Conservation (phyloP, 1,140 invertebrate species). For the Cherax quadricarinatus region DNA sequence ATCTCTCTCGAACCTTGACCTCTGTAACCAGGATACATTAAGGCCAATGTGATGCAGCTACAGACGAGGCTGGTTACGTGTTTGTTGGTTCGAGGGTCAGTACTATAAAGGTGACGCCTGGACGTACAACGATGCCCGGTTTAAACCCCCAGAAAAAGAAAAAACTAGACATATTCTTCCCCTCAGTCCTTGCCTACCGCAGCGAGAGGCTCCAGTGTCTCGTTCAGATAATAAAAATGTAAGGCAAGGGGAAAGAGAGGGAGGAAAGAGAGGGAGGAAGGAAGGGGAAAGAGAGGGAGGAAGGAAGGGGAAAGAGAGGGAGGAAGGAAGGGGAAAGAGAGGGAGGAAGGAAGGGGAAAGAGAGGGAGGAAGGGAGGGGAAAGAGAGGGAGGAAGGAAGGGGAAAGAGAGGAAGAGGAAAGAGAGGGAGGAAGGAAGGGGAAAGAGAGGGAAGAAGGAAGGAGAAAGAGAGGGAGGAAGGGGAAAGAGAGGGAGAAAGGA, state of each 20-base stretch:
- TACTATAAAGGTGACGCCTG: no score
- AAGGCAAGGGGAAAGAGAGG: slow-evolving; percentile 8
- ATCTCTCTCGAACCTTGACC: no score
- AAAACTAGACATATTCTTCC: no score
- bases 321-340: neutral
- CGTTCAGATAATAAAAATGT: no score
- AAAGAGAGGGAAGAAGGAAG: slow-evolving; percentile 9
- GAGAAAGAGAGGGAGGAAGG: neutral
- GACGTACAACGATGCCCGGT: no score
- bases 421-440: neutral
- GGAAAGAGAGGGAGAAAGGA: slow-evolving; percentile 7
- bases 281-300: neutral
- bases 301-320: slow-evolving; percentile 27
- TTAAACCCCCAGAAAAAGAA: no score
- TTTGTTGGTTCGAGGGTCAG: no score
- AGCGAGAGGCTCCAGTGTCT: no score
- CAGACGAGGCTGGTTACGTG: no score
- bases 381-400: neutral
- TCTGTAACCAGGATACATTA: no score
- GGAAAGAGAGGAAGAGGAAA: neutral
- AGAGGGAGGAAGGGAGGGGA: slow-evolving; percentile 26
- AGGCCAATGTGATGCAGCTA: no score
- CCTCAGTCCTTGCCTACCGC: no score
- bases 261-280: slow-evolving; percentile 19
- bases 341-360: neutral